phyloP scores from a whole-genome alignment of 2,888 invertebrate genomes.

The Mythimna ferrago region DNA sequence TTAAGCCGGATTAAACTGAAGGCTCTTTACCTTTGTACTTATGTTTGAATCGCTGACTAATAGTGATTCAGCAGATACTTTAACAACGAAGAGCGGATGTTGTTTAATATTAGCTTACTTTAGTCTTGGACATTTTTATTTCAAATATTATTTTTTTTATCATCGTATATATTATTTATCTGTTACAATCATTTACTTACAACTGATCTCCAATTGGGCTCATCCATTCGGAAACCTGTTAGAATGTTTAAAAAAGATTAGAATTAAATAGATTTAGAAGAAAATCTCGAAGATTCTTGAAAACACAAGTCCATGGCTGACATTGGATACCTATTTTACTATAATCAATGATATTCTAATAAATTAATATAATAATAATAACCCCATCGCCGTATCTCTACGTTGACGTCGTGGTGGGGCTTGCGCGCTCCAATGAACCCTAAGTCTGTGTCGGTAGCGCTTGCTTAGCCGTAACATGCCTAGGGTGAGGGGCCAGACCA shows the following conservation, averaged over 20 bases:
- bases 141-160: neutral
- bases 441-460: too few species aligned
- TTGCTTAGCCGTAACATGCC: too few species aligned
- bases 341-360: neutral
- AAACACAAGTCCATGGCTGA: neutral
- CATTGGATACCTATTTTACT: neutral
- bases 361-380: too few species aligned
- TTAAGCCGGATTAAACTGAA: neutral
- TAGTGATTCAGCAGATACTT: slow-evolving; percentile 4
- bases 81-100: neutral
- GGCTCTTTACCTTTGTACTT: neutral
- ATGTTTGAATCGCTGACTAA: neutral
- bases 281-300: neutral
- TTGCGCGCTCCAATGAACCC: too few species aligned
- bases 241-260: slow-evolving; percentile 26
- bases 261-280: neutral
- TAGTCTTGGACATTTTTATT: neutral
- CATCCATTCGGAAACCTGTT: slow-evolving; percentile 82
- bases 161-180: neutral
- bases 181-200: slow-evolving; percentile 72
- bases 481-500: too few species aligned
- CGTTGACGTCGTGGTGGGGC: too few species aligned
- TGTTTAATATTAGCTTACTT: neutral
- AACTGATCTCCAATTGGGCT: slow-evolving; percentile 78
- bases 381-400: too few species aligned